Conservation (phyloP, 92 coral and sea anemone genomes). For the Zoanthus gigantus region DNA sequence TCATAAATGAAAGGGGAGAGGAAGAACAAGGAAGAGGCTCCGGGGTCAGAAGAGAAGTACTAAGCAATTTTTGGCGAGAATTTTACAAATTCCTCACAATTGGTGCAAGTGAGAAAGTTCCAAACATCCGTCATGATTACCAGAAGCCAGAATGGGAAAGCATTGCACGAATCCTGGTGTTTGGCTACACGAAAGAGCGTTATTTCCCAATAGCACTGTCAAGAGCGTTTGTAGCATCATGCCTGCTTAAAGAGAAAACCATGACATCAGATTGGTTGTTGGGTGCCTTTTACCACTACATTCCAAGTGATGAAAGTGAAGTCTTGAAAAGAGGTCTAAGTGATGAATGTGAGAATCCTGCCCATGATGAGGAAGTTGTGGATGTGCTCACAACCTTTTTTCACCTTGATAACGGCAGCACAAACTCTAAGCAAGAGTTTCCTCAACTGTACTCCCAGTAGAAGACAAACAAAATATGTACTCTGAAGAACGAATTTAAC, state of each 20-base stretch:
- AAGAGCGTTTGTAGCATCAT: constrained; percentile 28
- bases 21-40: constrained; percentile 31
- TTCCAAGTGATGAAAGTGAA: constrained; percentile 21
- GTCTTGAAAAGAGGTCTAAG: constrained; percentile 16
- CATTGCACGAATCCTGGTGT: constrained; percentile 42
- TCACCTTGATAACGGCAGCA: not conserved
- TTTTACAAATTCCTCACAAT: constrained; percentile 32
- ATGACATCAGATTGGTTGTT: constrained; percentile 41
- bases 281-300: constrained; percentile 28
- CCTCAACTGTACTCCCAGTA: not conserved
- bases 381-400: constrained; percentile 7
- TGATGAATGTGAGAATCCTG: constrained; percentile 28
- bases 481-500: not conserved
- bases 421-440: not conserved
- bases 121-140: constrained; percentile 12
- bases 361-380: constrained; percentile 19
- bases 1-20: constrained; percentile 29
- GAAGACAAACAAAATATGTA: not conserved
- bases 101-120: constrained; percentile 26
- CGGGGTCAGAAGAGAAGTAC: constrained; percentile 28
- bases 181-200: constrained; percentile 25
- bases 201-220: constrained; percentile 36
- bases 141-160: constrained; percentile 35
- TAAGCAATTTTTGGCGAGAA: constrained; percentile 33
- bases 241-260: constrained; percentile 14